These are phyloP conservation scores for Tokudaia muenninki DNA, from an alignment of 2,797 vertebrate species.

Conservation along the genomic window DNA sequence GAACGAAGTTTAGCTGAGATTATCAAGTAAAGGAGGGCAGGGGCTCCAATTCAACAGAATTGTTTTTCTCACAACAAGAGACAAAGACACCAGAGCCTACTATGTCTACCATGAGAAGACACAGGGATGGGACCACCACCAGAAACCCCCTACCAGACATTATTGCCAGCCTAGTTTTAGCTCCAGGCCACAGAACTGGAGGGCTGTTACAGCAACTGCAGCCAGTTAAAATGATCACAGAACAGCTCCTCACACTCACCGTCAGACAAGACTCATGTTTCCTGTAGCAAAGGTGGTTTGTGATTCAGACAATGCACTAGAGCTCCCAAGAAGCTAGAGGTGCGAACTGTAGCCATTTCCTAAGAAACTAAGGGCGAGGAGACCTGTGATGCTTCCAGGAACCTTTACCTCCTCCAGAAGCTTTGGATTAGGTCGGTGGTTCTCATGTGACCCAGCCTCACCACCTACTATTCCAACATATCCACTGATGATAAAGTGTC, in stretches of 20 bases:
- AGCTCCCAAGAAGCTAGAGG: background rate
- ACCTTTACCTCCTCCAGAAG: background rate
- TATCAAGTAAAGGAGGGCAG: background rate
- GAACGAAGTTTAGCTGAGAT: background rate
- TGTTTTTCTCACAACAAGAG: background rate
- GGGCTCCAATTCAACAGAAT: background rate
- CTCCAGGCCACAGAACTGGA: background rate
- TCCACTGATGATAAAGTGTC: constrained; percentile 3
- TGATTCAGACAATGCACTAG: background rate
- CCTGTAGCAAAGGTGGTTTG: constrained; percentile 21
- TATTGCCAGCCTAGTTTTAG: background rate
- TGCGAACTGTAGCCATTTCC: background rate
- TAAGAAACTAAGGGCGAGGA: background rate
- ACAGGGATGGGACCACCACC: background rate
- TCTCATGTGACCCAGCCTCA: background rate
- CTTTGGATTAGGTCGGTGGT: background rate
- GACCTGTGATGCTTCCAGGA: background rate
- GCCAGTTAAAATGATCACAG: background rate
- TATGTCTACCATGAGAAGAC: background rate
- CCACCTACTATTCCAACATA: background rate
- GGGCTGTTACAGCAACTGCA: background rate
- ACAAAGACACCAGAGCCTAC: background rate
- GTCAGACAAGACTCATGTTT: background rate
- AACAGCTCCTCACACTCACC: background rate
- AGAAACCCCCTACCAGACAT: background rate